These are phyloP conservation scores for Caenorhabditis brenneri DNA, from an alignment of 1,140 invertebrate species.

Conservation along the genomic window DNA sequence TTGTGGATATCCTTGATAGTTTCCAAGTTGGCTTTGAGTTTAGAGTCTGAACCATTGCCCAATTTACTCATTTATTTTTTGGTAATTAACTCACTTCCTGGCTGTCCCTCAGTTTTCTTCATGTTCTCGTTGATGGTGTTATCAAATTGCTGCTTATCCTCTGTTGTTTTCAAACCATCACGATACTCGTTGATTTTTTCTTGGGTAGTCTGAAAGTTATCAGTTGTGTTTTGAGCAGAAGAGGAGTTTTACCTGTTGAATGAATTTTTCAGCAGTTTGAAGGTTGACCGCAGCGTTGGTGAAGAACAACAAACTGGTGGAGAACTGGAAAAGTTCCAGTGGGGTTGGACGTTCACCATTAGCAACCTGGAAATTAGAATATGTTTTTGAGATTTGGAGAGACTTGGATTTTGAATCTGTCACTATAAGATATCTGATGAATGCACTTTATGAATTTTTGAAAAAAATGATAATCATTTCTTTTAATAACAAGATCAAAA, in stretches of 20 bases:
- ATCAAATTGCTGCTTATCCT: conserved; percentile 13
- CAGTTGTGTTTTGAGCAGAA: neutral
- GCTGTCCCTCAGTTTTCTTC: conserved; percentile 21
- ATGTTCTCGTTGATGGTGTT: neutral
- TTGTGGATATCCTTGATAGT: conserved; percentile 14
- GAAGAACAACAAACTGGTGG: conserved; percentile 32
- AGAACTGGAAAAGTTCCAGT: conserved; percentile 21
- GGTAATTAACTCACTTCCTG: neutral
- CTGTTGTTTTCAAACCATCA: neutral
- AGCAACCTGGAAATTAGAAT: neutral
- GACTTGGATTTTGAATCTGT: too few species aligned
- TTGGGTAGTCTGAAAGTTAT: neutral
- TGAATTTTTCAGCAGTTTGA: conserved; percentile 6
- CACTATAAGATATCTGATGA: too few species aligned
- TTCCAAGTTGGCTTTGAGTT: neutral
- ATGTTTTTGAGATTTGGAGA: too few species aligned
- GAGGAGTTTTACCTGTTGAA: conserved; percentile 3
- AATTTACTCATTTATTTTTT: neutral
- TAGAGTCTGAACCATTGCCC: neutral
- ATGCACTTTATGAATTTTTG: too few species aligned
- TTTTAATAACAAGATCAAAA: too few species aligned
- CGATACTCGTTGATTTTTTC: conserved; percentile 21
- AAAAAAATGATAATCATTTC: too few species aligned
- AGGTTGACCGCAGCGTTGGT: conserved; percentile 14
- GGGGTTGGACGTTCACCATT: conserved; percentile 19